Base-by-base conservation (phyloP, 2,797 vertebrate species). In the Sarcoramphus papa region DNA sequence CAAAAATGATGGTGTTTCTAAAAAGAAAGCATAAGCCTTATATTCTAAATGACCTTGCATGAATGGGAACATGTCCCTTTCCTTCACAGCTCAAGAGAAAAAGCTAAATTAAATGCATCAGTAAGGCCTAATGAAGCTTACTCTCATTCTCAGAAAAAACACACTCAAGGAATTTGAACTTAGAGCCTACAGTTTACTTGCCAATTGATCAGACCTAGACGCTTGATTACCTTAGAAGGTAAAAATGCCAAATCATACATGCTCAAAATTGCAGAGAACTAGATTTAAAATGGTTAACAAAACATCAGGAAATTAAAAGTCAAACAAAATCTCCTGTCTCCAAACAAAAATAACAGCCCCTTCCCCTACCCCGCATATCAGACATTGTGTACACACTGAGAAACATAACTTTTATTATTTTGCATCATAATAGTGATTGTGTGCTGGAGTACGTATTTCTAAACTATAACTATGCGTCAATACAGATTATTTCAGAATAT, bases 1-100 rank as follows among this genome's bases (percentile, higher is more conserved):
- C 94, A 99, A 89, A 97, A 99, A 99, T 1, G 98, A 99, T 1
- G 99, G 99, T 0, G 99, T 99, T 98, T 99, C 99, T 99, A 97
- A 31, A 95, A 98, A 56, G 51, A 76, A 60, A 94, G 43, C 14
- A 22, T n/a, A 90, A 92, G n/a, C 20, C 33, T 79, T 70, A 28
- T 35, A 50, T 48, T 95, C 27, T 94, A 47, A 83, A 81, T 72
- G 60, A 80, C 31, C 73, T 37, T 63, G 40, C 2, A 65, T 56
- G 74, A 79, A 67, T 25, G 43, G 25, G 5, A 87, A 79, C 14
- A 13, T 16, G 23, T 63, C 28, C 48, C n/a, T 22, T 69, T 69
- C 51, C 53, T 88, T 76, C 48, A 84, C 7, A 76, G 48, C 27
- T 88, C 79, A 88, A 78, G 20, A 91, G 43, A 40, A 93, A 93